Evolutionary conservation across 2,113 vertebrate species (phyloP).

Genomic region (Petrocephalus zakoni): DNA sequence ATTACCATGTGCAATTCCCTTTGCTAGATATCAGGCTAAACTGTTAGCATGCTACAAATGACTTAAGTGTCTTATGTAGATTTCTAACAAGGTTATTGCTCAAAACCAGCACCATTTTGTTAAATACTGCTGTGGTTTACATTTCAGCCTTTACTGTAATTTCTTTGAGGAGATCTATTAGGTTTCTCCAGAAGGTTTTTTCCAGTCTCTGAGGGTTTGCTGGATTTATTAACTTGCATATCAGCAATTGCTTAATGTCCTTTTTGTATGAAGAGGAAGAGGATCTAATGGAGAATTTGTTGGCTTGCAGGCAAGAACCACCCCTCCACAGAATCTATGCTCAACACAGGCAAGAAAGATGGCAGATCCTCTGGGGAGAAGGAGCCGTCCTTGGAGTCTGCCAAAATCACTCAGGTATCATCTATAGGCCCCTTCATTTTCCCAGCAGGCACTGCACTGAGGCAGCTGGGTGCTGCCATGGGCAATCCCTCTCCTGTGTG

Average conservation of each 20-base stretch:
- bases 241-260: not conserved
- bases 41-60: not conserved
- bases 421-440: not conserved
- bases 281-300: not conserved
- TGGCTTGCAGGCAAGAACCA: constrained; percentile 48
- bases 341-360: constrained; percentile 79
- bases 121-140: not conserved
- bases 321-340: constrained; percentile 70
- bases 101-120: constrained; percentile 2
- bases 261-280: not conserved
- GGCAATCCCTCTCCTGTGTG: not conserved
- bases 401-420: constrained; percentile 87
- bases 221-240: not conserved
- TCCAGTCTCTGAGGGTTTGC: not conserved
- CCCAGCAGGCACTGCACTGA: not conserved
- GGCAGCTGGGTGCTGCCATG: not conserved
- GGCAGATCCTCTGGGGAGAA: constrained; percentile 70
- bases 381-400: constrained; percentile 68
- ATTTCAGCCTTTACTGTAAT: not conserved
- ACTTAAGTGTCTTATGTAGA: not conserved
- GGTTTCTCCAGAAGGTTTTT: not conserved
- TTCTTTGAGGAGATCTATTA: not conserved
- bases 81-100: not conserved
- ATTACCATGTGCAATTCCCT: not conserved
- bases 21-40: not conserved